A percentile compares a stretch with the other conserved stretches of the same genome.
phyloP scores from a whole-genome alignment of 1,140 invertebrate species.

The Listronotus oregonensis region DNA sequence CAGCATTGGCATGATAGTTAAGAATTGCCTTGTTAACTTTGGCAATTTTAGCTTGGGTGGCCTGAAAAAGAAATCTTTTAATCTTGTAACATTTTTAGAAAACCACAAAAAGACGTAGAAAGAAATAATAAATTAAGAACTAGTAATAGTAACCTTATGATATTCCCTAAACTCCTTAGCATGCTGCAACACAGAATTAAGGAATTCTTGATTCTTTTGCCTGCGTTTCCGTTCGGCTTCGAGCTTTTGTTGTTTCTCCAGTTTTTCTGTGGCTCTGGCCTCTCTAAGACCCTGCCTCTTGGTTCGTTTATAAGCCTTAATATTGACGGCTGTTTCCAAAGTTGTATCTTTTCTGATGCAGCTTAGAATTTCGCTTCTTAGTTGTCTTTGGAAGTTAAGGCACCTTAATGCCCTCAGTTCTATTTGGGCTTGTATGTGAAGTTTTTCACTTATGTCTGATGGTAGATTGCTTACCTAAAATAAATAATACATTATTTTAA shows the following conservation, averaged over 20 bases:
- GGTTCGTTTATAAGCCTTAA: constrained; percentile 94
- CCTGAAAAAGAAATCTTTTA: constrained; percentile 1
- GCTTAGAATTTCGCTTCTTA: constrained; percentile 81
- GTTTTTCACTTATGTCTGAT: constrained; percentile 90
- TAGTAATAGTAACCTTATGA: constrained; percentile 78
- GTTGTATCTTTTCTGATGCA: constrained; percentile 94
- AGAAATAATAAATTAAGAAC: too few relatives aligned
- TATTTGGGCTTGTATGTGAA: constrained; percentile 91
- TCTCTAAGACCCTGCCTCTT: constrained; percentile 93
- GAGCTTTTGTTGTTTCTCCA: constrained; percentile 98
- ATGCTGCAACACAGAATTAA: constrained; percentile 95
- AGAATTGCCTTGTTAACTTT: constrained; percentile 95
- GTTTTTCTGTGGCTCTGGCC: constrained; percentile 95
- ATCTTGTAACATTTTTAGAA: too few relatives aligned
- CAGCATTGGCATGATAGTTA: constrained; percentile 96
- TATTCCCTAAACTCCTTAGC: constrained; percentile 98
- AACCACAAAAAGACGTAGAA: too few relatives aligned
- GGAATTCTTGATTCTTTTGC: constrained; percentile 96
- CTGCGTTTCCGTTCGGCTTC: constrained; percentile 96
- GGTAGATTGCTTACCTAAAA: constrained; percentile 73
- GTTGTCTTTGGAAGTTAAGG: constrained; percentile 92
- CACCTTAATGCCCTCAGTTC: constrained; percentile 91
- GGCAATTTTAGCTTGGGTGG: constrained; percentile 79
- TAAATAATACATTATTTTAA: neutral
- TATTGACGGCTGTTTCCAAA: constrained; percentile 94